phyloP scores from a whole-genome alignment of 1,140 invertebrate genomes.

The Mizuhopecten yessoensis region DNA sequence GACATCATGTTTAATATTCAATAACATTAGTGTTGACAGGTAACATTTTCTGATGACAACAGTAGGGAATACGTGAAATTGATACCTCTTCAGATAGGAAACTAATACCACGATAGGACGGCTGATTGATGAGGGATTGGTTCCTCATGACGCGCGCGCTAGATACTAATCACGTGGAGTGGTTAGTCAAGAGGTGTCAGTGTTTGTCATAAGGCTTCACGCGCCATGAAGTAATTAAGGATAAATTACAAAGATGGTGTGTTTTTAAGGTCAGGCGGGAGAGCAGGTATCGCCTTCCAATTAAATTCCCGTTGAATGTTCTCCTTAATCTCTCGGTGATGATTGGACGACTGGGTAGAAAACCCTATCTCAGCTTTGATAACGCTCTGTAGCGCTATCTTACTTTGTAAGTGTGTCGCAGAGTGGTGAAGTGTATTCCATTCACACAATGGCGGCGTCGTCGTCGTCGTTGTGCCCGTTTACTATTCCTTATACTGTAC shows the following conservation, averaged over 20 bases:
- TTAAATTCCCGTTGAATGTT: background rate
- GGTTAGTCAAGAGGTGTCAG: background rate
- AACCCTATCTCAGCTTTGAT: background rate
- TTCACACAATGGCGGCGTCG: no score
- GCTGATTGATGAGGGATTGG: conserved; percentile 7
- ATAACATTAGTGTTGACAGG: background rate
- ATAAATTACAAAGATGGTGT: background rate
- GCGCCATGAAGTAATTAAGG: background rate
- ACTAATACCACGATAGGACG: background rate
- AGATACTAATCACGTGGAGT: conserved; percentile 22
- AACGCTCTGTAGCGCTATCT: background rate
- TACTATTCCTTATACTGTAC: no score
- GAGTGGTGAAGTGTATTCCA: no score
- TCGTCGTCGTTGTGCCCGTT: no score
- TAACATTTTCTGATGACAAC: background rate
- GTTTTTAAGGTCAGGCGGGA: background rate
- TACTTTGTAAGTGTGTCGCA: no score
- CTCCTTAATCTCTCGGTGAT: background rate
- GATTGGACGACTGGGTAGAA: background rate
- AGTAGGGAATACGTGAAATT: background rate
- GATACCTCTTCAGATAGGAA: conserved; percentile 21
- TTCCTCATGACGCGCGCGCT: background rate
- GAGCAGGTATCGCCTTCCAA: background rate
- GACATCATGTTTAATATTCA: no score
- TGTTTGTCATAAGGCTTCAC: conserved; percentile 31